Evolutionary conservation across 2,797 vertebrate genomes (phyloP), one percentile per base, ranked within the genome.

Genomic region (Protosalanx chinensis): DNA sequence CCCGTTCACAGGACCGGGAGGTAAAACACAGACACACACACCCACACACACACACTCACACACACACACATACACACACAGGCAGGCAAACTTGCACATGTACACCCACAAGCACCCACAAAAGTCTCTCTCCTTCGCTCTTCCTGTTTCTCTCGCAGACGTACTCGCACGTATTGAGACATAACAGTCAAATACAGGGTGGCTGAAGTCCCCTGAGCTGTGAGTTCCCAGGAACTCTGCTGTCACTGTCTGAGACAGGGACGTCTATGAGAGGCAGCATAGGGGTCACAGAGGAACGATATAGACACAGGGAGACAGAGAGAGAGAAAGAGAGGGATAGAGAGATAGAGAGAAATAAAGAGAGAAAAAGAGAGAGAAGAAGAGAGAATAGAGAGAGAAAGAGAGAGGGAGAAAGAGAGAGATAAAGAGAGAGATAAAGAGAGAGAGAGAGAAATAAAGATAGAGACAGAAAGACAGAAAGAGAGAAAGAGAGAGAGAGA

Each of bases 1-100:
- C 87, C 81, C 76, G 79, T 89, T 91, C 81, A 85, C 79, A 85
- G 86, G 85, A 86, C 85, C 81, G 87, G 86, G 84, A 90, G 87
- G 89, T 86, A 88, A 89, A 88, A 84, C 27, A 76, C 83, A 84
- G 83, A 86, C 71, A 80, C 77, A 80, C 76, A 72, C 75, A 79
- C 74, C 73, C 70, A 70, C 59, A 75, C 74, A 74, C 70, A 72
- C 59, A 75, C n/a, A n/a, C n/a, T n/a, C n/a, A n/a, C n/a, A 86
- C 71, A 80, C 77, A 80, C 76, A 72, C 75, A 79, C 74, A 74
- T 68, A 70, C 59, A 75, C 74, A 74, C 70, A 72, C 59, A 75
- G 32, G 51, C 53, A 82, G 67, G 80, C 79, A 80, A 69, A 75
- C 77, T 71, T 57, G 16, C 46, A 71, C 72, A 29, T 23, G 74